Evolutionary conservation across 2,888 invertebrate species (phyloP).

Genomic region (Trissonchulus sp.): DNA sequence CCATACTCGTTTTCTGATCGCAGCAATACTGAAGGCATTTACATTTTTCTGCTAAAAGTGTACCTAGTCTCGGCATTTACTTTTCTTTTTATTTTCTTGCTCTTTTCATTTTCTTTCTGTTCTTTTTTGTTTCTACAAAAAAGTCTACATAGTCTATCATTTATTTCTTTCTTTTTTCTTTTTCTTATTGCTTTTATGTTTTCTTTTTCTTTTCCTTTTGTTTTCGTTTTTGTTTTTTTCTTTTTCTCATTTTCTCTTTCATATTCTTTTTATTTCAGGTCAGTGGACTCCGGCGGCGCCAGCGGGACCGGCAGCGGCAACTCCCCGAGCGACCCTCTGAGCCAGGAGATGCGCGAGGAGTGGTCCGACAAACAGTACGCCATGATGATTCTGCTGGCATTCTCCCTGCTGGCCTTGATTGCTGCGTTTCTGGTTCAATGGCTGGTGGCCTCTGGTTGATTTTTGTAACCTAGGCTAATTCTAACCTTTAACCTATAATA

Average conservation of each 20-base stretch:
- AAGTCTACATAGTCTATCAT: no score
- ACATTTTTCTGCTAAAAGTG: no score
- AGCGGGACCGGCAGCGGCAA: slow-evolving; percentile 16
- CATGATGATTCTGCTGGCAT: slow-evolving; percentile 61
- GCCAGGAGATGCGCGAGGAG: slow-evolving; percentile 31
- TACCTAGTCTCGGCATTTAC: no score
- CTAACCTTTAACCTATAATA: no score
- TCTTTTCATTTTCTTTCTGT: no score
- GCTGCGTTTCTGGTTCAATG: slow-evolving; percentile 63
- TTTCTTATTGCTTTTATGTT: no score
- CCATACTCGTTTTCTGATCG: no score
- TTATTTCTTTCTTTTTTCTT: no score
- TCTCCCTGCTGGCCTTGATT: slow-evolving; percentile 62
- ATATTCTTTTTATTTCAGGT: not conserved
- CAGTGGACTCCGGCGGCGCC: slow-evolving; percentile 7
- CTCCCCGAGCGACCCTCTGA: slow-evolving; percentile 14
- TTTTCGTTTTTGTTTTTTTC: not conserved
- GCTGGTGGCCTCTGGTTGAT: slow-evolving; percentile 34
- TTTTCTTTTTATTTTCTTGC: no score
- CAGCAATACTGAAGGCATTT: no score
- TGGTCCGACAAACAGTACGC: slow-evolving; percentile 62
- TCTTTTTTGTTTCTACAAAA: no score
- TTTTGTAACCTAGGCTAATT: no score
- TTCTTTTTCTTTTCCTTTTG: not conserved
- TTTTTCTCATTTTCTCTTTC: not conserved